phyloP scores from a whole-genome alignment of 2,113 vertebrate genomes.

The Vulpes vulpes region DNA sequence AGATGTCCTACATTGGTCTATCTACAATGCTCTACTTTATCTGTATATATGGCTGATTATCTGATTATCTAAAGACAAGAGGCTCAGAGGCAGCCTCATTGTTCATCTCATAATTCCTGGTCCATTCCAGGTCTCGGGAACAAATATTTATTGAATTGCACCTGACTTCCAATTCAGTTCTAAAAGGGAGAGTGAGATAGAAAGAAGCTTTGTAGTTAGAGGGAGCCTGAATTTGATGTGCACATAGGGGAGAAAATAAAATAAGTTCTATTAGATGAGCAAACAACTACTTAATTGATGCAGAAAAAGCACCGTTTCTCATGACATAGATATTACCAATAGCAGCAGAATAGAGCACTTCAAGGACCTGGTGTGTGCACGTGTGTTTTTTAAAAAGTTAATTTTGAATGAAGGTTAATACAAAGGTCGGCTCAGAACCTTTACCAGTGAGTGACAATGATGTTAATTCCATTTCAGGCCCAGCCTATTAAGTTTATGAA shows the following conservation, averaged over 20 bases:
- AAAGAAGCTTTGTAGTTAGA: background rate
- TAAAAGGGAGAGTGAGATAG: background rate
- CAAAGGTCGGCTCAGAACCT: background rate
- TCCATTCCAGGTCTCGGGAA: background rate
- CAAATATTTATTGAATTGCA: background rate
- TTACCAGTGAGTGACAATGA: constrained; percentile 6
- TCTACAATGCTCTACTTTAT: background rate
- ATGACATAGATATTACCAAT: background rate
- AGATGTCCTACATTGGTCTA: background rate
- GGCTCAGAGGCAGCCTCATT: background rate
- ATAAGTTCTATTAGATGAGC: background rate
- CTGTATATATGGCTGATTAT: background rate
- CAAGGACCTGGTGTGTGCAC: background rate
- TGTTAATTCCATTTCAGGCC: constrained; percentile 51
- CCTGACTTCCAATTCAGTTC: background rate
- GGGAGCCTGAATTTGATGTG: background rate
- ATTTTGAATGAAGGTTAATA: constrained; percentile 31
- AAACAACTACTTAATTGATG: background rate
- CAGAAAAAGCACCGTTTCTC: background rate
- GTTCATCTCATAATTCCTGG: background rate
- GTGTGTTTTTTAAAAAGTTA: background rate
- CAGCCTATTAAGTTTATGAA: constrained; percentile 1
- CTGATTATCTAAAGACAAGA: background rate
- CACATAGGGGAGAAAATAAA: background rate
- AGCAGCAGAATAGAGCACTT: background rate